These are phyloP conservation scores for Melipona quadrifasciata DNA, from an alignment of 1,140 invertebrate species.

Conservation along the genomic window DNA sequence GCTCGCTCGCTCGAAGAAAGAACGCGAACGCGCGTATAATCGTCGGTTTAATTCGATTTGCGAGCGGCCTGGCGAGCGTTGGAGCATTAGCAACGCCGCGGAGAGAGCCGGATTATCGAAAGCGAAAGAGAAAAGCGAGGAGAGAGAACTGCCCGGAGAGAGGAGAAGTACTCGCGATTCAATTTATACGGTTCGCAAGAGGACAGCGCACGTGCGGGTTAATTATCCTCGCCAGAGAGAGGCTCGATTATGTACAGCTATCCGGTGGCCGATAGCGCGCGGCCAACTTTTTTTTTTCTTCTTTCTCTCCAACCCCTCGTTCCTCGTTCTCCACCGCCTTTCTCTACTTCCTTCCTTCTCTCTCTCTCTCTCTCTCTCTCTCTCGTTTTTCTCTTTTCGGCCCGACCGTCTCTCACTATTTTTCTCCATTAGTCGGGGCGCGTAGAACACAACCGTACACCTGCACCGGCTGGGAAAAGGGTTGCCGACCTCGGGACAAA, in stretches of 20 bases:
- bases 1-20: conserved; percentile 28
- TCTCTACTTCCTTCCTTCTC: not conserved
- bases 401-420: conserved; percentile 42
- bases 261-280: conserved; percentile 50
- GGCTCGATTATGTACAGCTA: conserved; percentile 59
- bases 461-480: conserved; percentile 47
- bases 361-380: not conserved
- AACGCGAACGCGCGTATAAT: conserved; percentile 46
- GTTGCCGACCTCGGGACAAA: conserved; percentile 63
- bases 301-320: too few relatives aligned
- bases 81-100: conserved; percentile 35
- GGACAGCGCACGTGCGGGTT: conserved; percentile 38
- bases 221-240: conserved; percentile 60
- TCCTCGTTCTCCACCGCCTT: too few relatives aligned
- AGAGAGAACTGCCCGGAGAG: too few relatives aligned
- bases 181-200: conserved; percentile 53
- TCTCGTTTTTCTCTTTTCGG: not conserved
- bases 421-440: conserved; percentile 62
- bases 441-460: conserved; percentile 56
- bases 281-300: conserved; percentile 36
- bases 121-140: conserved; percentile 14
- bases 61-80: not conserved
- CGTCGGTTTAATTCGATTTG: conserved; percentile 50
- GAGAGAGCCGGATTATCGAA: conserved; percentile 35
- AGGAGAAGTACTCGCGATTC: conserved; percentile 47